Conservation (phyloP, 2,797 vertebrate genomes). For the Fringilla coelebs region DNA sequence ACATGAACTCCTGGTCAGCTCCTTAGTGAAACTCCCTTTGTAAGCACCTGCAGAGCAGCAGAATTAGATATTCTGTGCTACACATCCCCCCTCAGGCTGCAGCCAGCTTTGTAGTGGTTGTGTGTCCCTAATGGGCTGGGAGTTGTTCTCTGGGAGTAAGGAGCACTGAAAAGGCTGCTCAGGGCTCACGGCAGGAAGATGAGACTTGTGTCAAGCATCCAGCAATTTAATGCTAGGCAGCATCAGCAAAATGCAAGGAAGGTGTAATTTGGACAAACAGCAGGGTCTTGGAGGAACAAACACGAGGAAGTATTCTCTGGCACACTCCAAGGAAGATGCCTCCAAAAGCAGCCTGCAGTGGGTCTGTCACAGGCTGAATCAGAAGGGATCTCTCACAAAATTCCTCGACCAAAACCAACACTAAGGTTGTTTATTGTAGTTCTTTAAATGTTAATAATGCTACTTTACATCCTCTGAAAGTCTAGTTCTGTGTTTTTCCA, state of each 20-base stretch:
- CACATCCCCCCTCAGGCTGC: background rate
- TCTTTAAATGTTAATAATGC: background rate
- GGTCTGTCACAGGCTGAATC: background rate
- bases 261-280: background rate
- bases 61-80: background rate
- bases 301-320: background rate
- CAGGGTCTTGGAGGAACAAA: background rate
- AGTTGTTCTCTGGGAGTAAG: background rate
- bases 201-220: background rate
- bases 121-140: background rate
- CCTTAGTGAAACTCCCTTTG: background rate
- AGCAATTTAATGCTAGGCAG: background rate
- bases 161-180: background rate
- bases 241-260: background rate
- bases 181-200: background rate
- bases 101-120: background rate
- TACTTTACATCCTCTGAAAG: background rate
- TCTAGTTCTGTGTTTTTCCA: background rate
- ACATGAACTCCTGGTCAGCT: background rate
- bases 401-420: background rate
- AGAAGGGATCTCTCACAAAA: background rate
- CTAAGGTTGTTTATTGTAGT: background rate
- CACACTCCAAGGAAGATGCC: background rate
- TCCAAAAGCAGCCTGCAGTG: background rate
- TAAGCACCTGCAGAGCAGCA: background rate